Base-by-base conservation (phyloP, 2,797 vertebrate species). In the Malurus leucopterus region DNA sequence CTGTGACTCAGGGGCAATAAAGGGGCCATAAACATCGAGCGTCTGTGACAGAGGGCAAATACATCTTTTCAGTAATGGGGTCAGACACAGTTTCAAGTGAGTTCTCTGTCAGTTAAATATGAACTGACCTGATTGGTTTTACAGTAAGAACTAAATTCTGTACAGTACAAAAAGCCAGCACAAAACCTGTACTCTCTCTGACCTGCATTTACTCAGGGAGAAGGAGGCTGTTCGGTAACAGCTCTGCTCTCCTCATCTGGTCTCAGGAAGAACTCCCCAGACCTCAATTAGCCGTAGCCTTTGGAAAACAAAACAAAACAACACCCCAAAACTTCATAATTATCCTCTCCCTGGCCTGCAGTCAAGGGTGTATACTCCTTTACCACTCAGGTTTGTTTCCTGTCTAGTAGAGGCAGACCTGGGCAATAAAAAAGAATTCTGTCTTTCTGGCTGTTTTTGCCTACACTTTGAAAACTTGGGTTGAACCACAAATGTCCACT, bases 41-140 rank as follows among this genome's bases (percentile, higher is more conserved):
- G 19, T 90, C 76, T 14, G 57, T 86, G 91, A 64, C 87, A 94
- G 71, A 93, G 85, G 74, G 87, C 83, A 89, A 91, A 86, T 72
- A 43, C 17, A 88, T 76, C 79, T 90, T 90, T 84, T 84, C 57
- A 55, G 61, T 86, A 84, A 78, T 61, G 68, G 67, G 63, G 57
- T 91, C 86, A 86, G 82, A 54, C 13, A 2, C 16, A 67, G 67
- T 91, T 91, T 91, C 90, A 64, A 89, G 43, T 34, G 54, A 93
- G 34, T 84, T 91, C 64, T 76, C 46, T 0, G 0, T 54, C 85
- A 77, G 27, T 84, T 93, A 89, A 88, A 86, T 55, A 74, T 46
- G 40, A 89, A 68, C 43, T 34, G 57, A 64, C 79, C 80, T 93
- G 89, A 68, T 12, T 73, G 29, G 46, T 63, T 92, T 92, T 89